These are phyloP conservation scores for Drosophila melanogaster DNA, from an alignment of 1,140 invertebrate species.

Conservation along the genomic window DNA sequence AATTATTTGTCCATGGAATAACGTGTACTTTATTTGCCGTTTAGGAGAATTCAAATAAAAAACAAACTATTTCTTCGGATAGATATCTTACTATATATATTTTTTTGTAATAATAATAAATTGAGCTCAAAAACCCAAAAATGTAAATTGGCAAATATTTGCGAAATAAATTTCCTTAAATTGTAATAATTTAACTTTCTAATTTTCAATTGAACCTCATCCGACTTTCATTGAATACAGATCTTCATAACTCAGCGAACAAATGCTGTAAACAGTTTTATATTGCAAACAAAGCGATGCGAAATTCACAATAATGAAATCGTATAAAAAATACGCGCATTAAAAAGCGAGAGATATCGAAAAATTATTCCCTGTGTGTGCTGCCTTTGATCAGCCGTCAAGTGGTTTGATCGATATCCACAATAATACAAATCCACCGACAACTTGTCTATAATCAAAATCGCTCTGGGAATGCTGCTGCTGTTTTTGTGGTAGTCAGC, in stretches of 20 bases:
- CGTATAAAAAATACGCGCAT: constrained; percentile 64
- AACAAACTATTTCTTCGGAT: background rate
- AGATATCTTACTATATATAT: too few species aligned
- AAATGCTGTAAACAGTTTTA: background rate
- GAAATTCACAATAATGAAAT: constrained; percentile 61
- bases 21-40: too few species aligned
- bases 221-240: constrained; percentile 1
- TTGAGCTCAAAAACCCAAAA: too few species aligned
- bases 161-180: background rate
- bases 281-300: constrained; percentile 5
- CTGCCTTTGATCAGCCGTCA: constrained; percentile 75
- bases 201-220: background rate
- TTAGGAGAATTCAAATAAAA: too few species aligned
- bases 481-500: constrained; percentile 65
- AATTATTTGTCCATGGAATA: too few species aligned
- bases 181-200: background rate
- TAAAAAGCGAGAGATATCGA: constrained; percentile 25
- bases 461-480: constrained; percentile 46
- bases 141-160: too few species aligned
- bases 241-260: constrained; percentile 26
- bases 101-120: too few species aligned
- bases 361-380: constrained; percentile 34
- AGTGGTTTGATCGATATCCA: constrained; percentile 76
- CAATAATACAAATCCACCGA: constrained; percentile 78
- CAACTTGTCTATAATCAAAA: constrained; percentile 78